phyloP scores from a whole-genome alignment of 2,797 vertebrate species.

The Lepidocolaptes lacrymiger region DNA sequence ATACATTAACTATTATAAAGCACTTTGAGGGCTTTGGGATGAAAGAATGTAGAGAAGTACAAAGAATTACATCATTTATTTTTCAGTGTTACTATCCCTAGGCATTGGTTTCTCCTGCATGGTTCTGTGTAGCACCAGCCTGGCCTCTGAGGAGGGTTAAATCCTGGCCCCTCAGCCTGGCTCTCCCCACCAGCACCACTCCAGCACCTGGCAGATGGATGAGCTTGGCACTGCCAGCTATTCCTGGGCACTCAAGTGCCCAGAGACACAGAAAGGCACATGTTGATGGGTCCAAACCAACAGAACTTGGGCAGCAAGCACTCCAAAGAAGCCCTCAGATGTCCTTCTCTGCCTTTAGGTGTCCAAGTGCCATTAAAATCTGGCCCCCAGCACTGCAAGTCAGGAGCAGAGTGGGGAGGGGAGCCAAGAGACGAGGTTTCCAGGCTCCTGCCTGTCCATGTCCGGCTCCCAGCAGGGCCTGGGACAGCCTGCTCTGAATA shows the following conservation, averaged over 20 bases:
- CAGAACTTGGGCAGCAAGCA: not conserved
- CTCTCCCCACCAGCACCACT: not conserved
- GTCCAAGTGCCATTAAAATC: conserved; percentile 36
- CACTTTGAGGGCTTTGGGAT: not conserved
- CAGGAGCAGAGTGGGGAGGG: not conserved
- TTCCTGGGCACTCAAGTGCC: not conserved
- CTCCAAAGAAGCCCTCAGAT: not conserved
- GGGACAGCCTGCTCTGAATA: not conserved
- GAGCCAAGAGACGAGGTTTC: not conserved
- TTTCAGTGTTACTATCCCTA: not conserved
- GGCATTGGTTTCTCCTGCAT: not conserved
- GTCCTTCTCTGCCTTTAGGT: not conserved
- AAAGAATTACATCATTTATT: conserved; percentile 33
- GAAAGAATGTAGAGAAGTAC: not conserved
- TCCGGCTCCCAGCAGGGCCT: not conserved
- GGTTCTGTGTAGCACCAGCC: not conserved
- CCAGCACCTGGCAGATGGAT: not conserved
- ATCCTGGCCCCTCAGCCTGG: not conserved
- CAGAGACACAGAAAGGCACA: not conserved
- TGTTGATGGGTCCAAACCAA: not conserved
- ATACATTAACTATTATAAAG: not conserved
- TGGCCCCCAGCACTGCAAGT: not conserved
- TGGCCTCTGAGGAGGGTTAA: not conserved
- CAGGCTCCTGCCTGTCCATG: not conserved
- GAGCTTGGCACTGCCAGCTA: not conserved